These are phyloP conservation scores for Digitonthophagus gazella DNA, from an alignment of 2,888 invertebrate species.

Conservation along the genomic window DNA sequence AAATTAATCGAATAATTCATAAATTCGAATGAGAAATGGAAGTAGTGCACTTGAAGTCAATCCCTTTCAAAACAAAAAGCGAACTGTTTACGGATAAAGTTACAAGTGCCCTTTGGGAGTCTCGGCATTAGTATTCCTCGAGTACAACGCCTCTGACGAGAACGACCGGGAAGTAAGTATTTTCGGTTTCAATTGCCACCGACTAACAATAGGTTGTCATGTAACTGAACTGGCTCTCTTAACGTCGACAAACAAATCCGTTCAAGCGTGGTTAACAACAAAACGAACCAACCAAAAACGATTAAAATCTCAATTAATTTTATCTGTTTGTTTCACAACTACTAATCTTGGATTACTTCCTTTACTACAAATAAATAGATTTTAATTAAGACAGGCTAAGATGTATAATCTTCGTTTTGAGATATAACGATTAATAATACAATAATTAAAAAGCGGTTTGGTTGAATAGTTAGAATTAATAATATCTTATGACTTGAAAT, in stretches of 20 bases:
- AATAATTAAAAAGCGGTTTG: no score
- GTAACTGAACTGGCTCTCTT: neutral
- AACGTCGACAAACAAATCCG: neutral
- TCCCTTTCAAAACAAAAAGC: slow-evolving; percentile 15
- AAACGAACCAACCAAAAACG: no score
- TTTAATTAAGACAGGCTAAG: no score
- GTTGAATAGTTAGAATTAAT: no score
- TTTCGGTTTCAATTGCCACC: slow-evolving; percentile 8
- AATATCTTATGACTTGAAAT: no score
- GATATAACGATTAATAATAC: no score
- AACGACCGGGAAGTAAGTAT: slow-evolving; percentile 5
- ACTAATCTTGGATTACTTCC: no score
- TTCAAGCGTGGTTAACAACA: neutral
- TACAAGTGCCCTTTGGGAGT: slow-evolving; percentile 24
- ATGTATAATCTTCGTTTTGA: no score
- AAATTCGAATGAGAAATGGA: neutral
- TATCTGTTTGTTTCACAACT: no score
- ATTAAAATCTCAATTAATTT: no score
- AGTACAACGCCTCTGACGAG: slow-evolving; percentile 4
- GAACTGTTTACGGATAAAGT: slow-evolving; percentile 18
- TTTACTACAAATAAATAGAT: no score
- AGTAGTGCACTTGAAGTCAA: slow-evolving; percentile 23
- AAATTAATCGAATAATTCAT: no score
- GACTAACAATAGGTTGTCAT: neutral
- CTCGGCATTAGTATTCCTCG: slow-evolving; percentile 14